Evolutionary conservation across 2,113 vertebrate genomes (phyloP).

Genomic region (Mesitornis unicolor): DNA sequence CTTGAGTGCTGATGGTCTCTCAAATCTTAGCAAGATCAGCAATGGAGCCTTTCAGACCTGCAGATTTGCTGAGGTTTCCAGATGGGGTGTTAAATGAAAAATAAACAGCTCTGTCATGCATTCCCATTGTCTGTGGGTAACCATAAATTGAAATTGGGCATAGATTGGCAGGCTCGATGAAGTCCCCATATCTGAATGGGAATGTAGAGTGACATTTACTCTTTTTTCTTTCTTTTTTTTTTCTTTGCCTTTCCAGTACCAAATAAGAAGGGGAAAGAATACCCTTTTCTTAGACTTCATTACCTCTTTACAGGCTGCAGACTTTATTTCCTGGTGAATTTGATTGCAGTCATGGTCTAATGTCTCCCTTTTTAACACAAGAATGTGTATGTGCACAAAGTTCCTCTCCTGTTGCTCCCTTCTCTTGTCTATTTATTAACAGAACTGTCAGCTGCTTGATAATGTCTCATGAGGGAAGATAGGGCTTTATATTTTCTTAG

Average conservation of each 20-base stretch:
- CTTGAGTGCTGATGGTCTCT: neutral
- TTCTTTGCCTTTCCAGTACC: neutral
- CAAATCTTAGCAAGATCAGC: neutral
- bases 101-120: neutral
- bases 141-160: neutral
- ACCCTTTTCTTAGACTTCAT: neutral
- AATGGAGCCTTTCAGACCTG: neutral
- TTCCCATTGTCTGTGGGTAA: neutral
- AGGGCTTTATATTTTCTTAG: neutral
- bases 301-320: neutral
- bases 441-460: neutral
- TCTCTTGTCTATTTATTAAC: neutral
- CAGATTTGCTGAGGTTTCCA: neutral
- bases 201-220: neutral
- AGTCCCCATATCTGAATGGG: neutral
- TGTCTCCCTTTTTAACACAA: neutral
- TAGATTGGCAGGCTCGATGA: neutral
- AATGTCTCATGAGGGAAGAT: neutral
- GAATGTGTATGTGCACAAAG: rapidly evolving
- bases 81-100: neutral
- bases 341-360: neutral
- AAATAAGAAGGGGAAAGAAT: neutral
- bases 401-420: neutral
- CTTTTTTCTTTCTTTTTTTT: rapidly evolving
- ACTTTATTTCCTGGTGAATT: neutral